These are phyloP conservation scores for Amia ocellicauda DNA, from an alignment of 2,113 vertebrate genomes.

Conservation along the genomic window DNA sequence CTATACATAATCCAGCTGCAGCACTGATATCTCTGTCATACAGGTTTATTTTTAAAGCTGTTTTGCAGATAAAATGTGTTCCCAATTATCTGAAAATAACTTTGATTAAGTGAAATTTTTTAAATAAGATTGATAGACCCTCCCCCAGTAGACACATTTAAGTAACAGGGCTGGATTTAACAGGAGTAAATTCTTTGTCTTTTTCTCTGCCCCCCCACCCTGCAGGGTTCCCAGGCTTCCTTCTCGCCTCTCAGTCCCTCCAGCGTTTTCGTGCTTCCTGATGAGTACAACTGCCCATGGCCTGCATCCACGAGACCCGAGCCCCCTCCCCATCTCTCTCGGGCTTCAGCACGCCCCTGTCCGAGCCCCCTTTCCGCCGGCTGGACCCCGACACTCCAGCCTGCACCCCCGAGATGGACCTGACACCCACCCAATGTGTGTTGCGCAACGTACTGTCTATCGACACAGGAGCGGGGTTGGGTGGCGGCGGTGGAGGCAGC, in stretches of 20 bases:
- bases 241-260: constrained; percentile 12
- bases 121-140: too few species aligned
- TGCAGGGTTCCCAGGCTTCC: constrained; percentile 17
- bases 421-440: constrained; percentile 90
- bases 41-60: too few species aligned
- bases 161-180: too few species aligned
- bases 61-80: too few species aligned
- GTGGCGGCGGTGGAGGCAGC: constrained; percentile 7
- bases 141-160: too few species aligned
- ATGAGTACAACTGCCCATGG: constrained; percentile 66
- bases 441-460: constrained; percentile 86
- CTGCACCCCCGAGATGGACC: constrained; percentile 85
- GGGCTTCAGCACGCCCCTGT: constrained; percentile 76
- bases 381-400: constrained; percentile 80
- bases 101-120: too few species aligned
- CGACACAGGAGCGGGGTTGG: constrained; percentile 63
- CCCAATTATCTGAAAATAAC: too few species aligned
- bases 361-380: constrained; percentile 76
- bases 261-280: constrained; percentile 32
- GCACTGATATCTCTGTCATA: too few species aligned
- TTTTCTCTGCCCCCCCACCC: constrained; percentile 12
- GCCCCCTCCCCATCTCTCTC: constrained; percentile 86
- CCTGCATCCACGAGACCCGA: constrained; percentile 83
- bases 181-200: too few species aligned
- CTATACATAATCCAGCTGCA: too few species aligned